Conservation (phyloP, 2,888 invertebrate genomes). For the Tridacna gigas region DNA sequence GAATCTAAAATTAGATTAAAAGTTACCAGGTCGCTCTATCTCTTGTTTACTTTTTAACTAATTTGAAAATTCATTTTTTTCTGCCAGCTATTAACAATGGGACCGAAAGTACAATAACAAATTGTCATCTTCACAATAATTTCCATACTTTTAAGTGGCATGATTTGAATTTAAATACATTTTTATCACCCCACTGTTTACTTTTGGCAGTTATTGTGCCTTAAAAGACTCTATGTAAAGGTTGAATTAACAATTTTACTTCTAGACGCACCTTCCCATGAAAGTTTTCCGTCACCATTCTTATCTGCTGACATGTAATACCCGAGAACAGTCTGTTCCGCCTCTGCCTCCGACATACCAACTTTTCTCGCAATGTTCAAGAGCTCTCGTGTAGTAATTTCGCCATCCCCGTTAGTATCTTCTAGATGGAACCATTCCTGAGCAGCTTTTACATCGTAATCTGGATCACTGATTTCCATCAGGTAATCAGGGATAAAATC, state of each 20-base stretch:
- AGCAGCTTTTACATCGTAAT: conserved; percentile 71
- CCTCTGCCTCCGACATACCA: conserved; percentile 72
- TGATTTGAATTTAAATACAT: no score
- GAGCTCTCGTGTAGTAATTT: conserved; percentile 75
- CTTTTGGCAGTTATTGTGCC: no score
- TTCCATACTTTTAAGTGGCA: no score
- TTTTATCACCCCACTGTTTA: no score
- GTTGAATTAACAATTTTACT: not conserved
- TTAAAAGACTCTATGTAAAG: not conserved
- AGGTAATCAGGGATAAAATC: conserved; percentile 80
- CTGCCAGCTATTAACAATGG: no score
- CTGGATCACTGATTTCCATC: conserved; percentile 72
- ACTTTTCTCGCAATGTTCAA: conserved; percentile 71
- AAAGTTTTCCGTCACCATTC: conserved; percentile 71
- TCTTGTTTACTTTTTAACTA: no score
- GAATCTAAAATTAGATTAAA: no score
- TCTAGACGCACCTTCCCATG: conserved; percentile 73
- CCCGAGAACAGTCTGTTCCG: conserved; percentile 68
- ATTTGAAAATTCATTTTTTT: no score
- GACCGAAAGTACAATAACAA: no score
- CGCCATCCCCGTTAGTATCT: conserved; percentile 75
- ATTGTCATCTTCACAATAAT: no score
- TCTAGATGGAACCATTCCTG: conserved; percentile 78
- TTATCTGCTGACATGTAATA: conserved; percentile 78
- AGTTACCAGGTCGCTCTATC: no score